Evolutionary conservation across 2,113 vertebrate species (phyloP).

Genomic region (Corythaixoides concolor): DNA sequence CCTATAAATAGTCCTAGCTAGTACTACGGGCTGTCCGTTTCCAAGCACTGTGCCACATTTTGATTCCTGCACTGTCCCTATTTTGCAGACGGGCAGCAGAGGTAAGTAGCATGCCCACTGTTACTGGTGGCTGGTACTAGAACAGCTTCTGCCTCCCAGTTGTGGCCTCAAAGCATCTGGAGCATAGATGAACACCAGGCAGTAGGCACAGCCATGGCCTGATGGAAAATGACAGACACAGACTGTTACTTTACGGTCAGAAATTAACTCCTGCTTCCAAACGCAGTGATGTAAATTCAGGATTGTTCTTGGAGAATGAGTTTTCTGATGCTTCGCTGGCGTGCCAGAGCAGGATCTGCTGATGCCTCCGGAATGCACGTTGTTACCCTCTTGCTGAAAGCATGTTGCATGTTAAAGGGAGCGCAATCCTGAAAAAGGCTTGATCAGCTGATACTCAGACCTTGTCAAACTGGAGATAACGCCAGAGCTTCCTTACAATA

Average conservation of each 20-base stretch:
- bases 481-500: background rate
- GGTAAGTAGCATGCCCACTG: background rate
- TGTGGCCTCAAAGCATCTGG: background rate
- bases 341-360: background rate
- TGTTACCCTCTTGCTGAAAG: background rate
- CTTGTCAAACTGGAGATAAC: background rate
- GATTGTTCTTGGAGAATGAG: background rate
- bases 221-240: background rate
- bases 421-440: background rate
- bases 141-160: background rate
- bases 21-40: background rate
- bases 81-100: background rate
- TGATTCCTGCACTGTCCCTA: background rate
- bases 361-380: background rate
- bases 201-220: background rate
- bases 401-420: conserved; percentile 15
- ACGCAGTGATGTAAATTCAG: background rate
- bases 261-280: background rate
- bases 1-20: background rate
- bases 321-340: background rate
- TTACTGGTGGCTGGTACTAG: background rate
- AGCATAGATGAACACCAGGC: background rate
- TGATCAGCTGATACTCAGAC: background rate
- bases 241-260: background rate
- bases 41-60: background rate